Base-by-base conservation (phyloP, 2,113 vertebrate genomes). In the Columba livia region DNA sequence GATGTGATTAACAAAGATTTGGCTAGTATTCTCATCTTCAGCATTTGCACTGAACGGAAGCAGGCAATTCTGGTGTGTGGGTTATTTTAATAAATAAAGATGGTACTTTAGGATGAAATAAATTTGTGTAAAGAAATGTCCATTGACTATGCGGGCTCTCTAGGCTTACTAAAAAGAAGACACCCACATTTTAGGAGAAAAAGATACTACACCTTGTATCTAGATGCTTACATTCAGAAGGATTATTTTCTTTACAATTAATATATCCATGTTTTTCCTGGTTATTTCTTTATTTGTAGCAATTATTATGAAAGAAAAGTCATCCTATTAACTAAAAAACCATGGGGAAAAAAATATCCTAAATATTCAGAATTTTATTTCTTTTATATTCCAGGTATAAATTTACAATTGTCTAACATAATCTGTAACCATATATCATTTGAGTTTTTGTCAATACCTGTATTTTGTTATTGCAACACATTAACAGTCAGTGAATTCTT, bases 161-260 rank as follows among this genome's bases (percentile, higher is more conserved):
- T 61, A 79, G 18, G 15, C 11, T 85, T 75, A 11, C 14, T n/a
- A 82, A 75, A 51, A 77, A 92, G 10, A 9, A 90, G 28, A 71
- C 9, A 53, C 3, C 4, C 23, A 29, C 2, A 23, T 50, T 75
- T 83, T 40, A 50, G 19, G 5, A 60, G 3, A 58, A 56, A 78
- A 31, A 5, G 10, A 15, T 2, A 13, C 9, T 34, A 23, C 4
- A 16, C 16, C 16, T 0, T 44, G 1, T n/a, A 17, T 71, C 6
- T 54, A 40, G 21, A 50, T 64, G 8, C 6, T 72, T 88, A 15
- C 5, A 31, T 47, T 61, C 16, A 79, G 23, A 75, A 61, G 6
- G 9, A 60, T 4, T 0, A 40, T 71, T 81, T 70, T 61, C 9
- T 67, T 66, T 58, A 11, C n/a, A 62, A 36, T 56, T 2, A 61